Evolutionary conservation across 2,888 invertebrate genomes (phyloP), one percentile per base, ranked within the genome.

Genomic region (Aromia moschata): DNA sequence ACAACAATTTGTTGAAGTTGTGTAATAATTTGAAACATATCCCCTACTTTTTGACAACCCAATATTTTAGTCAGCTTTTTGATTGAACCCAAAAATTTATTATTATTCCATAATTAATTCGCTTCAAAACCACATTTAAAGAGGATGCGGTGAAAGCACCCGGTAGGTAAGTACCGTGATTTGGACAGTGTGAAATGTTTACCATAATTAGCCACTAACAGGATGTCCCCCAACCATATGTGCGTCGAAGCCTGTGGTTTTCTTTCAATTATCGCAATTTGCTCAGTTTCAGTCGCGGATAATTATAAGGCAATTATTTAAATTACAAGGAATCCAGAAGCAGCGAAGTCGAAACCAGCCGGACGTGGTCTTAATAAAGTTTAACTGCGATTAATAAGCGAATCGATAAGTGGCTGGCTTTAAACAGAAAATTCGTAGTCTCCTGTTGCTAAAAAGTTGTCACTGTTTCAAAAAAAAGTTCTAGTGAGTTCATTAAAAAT

Each of bases 241-340:
- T 33, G 33, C 5, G 33, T 2, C n/a, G 33, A n/a, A 33, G 33
- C 33, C n/a, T 11, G 33, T 33, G 33, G 33, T 10, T 33, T 33
- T 33, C 33, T 33, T 33, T 33, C 33, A 33, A 33, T 33, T 33
- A 33, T 33, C 33, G 33, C 33, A 33, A 33, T 33, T 33, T 33
- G 33, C 33, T 33, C 33, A 33, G 33, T 33, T 33, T 33, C 33
- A 33, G 5, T 33, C n/a, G n/a, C 33, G n/a, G 33, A n/a, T 33
- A 11, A 33, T 33, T 33, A 33, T 33, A 33, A 33, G 33, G 33
- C n/a, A 33, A 33, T 33, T 33, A 33, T 33, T 33, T 7, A 10
- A 3, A 33, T 33, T 33, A 33, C n/a, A 33, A n/a, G 33, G 3
- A 11, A 33, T 33, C n/a, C 33, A 11, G 33, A 11, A 33, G 33